Percentiles rank a stretch among this genome's conserved stretches.
Conservation (phyloP, 1,140 invertebrate genomes). For the Fopius arisanus region DNA sequence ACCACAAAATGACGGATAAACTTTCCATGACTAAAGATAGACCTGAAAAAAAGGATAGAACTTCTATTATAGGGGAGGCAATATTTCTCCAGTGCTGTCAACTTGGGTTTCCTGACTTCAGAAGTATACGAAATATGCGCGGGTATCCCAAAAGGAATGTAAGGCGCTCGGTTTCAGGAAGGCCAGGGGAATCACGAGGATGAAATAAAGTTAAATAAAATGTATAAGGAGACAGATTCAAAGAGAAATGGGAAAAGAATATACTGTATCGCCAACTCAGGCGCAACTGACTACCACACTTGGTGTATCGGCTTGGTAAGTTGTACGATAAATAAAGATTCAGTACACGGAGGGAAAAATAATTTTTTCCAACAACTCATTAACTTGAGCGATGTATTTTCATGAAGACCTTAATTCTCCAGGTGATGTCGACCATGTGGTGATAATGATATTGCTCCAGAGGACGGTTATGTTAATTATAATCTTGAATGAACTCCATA, state of each 20-base stretch:
- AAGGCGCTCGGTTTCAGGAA: conserved; percentile 41
- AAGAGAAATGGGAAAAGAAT: neutral
- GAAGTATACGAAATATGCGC: conserved; percentile 37
- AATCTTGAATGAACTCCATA: too few species aligned
- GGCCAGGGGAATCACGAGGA: conserved; percentile 28
- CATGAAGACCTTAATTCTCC: too few species aligned
- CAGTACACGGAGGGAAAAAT: neutral
- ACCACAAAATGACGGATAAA: neutral
- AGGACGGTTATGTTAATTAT: too few species aligned
- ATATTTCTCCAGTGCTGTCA: neutral
- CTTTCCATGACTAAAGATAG: neutral
- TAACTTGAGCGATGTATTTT: too few species aligned
- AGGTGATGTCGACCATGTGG: too few species aligned
- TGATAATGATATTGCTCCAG: too few species aligned
- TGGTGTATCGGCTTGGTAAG: conserved; percentile 14
- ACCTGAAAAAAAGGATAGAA: neutral
- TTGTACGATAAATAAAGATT: conserved; percentile 32
- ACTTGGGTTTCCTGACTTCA: conserved; percentile 38
- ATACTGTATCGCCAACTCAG: conserved; percentile 29
- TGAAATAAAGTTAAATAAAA: conserved; percentile 16
- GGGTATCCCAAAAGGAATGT: conserved; percentile 43
- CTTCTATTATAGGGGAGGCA: neutral
- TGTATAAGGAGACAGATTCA: conserved; percentile 4
- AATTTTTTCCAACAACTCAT: too few species aligned
- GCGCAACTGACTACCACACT: conserved; percentile 30